Evolutionary conservation across 2,113 vertebrate species (phyloP).

Genomic region (Cottus gobio): DNA sequence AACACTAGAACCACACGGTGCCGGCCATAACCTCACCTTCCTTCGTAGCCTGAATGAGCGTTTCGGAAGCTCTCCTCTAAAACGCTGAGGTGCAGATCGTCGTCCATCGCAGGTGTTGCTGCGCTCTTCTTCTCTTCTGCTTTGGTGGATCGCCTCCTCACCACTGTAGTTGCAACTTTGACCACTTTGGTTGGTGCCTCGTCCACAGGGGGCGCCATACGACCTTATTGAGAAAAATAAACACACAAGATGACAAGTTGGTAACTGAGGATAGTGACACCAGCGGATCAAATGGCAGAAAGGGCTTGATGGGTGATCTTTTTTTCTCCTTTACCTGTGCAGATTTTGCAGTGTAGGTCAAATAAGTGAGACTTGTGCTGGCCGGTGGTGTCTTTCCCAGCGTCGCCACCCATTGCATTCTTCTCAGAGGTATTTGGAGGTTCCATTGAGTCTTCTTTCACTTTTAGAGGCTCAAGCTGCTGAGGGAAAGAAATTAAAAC

Average conservation of each 20-base stretch:
- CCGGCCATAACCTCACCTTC: constrained; percentile 59
- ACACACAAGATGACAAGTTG: neutral
- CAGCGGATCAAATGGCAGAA: neutral
- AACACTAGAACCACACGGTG: neutral
- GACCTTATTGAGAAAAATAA: constrained; percentile 79
- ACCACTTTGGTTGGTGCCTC: constrained; percentile 89
- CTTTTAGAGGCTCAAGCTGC: constrained; percentile 83
- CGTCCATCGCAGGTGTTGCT: constrained; percentile 79
- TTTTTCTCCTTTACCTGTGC: constrained; percentile 88
- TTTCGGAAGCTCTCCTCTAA: constrained; percentile 90
- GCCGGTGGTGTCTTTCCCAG: constrained; percentile 89
- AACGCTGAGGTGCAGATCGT: constrained; percentile 88
- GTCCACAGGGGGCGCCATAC: constrained; percentile 89
- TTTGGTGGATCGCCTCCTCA: constrained; percentile 89
- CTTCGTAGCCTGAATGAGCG: constrained; percentile 80
- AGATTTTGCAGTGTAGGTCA: constrained; percentile 98
- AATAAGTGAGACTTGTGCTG: constrained; percentile 98
- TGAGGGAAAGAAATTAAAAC: neutral
- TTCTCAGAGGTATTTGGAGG: constrained; percentile 81
- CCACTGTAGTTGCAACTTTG: constrained; percentile 92
- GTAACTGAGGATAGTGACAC: neutral
- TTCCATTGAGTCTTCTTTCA: constrained; percentile 85
- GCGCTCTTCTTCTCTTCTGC: constrained; percentile 87
- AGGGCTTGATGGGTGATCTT: neutral
- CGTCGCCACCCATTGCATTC: constrained; percentile 74